Evolutionary conservation across 1,140 invertebrate species (phyloP).

Genomic region (Tyrophagus putrescentiae): DNA sequence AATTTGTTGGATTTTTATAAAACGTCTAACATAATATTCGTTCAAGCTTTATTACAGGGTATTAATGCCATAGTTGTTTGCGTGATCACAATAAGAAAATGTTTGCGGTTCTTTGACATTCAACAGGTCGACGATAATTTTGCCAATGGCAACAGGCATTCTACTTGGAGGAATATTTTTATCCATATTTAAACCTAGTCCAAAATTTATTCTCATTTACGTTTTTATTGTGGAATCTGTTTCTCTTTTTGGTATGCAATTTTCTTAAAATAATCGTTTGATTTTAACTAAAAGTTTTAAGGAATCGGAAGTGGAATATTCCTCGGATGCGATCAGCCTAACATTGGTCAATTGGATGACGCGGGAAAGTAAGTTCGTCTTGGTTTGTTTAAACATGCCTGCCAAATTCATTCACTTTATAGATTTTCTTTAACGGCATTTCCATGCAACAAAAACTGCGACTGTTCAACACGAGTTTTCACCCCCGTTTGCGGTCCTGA

Average conservation of each 20-base stretch:
- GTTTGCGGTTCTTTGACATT: too few species aligned
- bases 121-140: slow-evolving; percentile 32
- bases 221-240: slow-evolving; percentile 52
- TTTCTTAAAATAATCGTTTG: too few species aligned
- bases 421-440: slow-evolving; percentile 32
- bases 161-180: slow-evolving; percentile 51
- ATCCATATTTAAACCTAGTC: slow-evolving; percentile 49
- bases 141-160: slow-evolving; percentile 45
- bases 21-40: too few species aligned
- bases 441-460: slow-evolving; percentile 30
- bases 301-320: slow-evolving; percentile 8
- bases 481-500: slow-evolving; percentile 55
- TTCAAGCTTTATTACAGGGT: too few species aligned
- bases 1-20: too few species aligned
- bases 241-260: slow-evolving; percentile 1
- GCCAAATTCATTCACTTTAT: neutral
- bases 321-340: slow-evolving; percentile 10
- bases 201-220: slow-evolving; percentile 51
- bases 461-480: slow-evolving; percentile 24
- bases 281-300: too few species aligned
- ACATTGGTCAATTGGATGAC: neutral
- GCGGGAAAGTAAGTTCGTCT: neutral
- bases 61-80: too few species aligned
- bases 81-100: too few species aligned
- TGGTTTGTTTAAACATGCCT: too few species aligned